phyloP scores from a whole-genome alignment of 2,888 invertebrate species.

The Brassicogethes aeneus region DNA sequence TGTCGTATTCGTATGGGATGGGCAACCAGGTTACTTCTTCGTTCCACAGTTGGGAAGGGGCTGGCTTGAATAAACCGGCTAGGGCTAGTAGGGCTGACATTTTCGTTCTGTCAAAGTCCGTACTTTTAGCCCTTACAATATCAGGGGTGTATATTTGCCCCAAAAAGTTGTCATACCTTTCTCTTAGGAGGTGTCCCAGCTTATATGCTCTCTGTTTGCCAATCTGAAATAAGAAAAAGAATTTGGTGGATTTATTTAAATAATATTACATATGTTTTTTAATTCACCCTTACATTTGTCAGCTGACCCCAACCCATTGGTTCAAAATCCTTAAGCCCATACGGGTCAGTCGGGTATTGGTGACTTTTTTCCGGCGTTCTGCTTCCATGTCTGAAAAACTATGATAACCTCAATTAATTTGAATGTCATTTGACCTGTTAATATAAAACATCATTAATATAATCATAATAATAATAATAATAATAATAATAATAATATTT shows the following conservation, averaged over 20 bases:
- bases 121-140: conserved; percentile 49
- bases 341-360: conserved; percentile 64
- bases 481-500: not conserved
- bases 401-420: conserved; percentile 20
- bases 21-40: conserved; percentile 49
- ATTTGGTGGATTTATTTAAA: too few relatives aligned
- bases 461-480: not conserved
- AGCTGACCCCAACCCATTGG: conserved; percentile 73
- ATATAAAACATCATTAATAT: not conserved
- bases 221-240: conserved; percentile 26
- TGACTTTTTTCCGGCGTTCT: conserved; percentile 57
- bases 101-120: conserved; percentile 64
- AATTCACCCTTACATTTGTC: conserved; percentile 53
- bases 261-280: conserved; percentile 1
- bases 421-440: not conserved
- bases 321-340: conserved; percentile 52
- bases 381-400: conserved; percentile 74
- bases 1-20: conserved; percentile 42
- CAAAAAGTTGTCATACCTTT: conserved; percentile 38
- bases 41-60: conserved; percentile 42
- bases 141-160: conserved; percentile 35
- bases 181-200: conserved; percentile 38
- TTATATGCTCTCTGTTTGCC: conserved; percentile 39
- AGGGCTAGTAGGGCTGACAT: conserved; percentile 62
- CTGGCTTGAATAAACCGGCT: conserved; percentile 60